Conservation (phyloP, 2,888 invertebrate species). For the Clivina fossor region DNA sequence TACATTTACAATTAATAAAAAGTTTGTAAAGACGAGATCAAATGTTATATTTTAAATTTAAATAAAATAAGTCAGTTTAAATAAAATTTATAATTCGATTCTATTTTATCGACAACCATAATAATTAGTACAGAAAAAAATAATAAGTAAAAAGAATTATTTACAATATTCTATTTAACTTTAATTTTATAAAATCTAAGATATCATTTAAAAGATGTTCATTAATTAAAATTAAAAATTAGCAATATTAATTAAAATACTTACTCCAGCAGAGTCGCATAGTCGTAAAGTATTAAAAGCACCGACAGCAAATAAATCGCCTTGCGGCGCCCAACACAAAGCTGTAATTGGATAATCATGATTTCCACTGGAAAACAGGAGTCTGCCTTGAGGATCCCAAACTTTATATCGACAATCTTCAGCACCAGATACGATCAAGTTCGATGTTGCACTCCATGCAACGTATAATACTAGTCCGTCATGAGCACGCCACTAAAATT, state of each 20-base stretch:
- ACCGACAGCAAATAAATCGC: conserved; percentile 88
- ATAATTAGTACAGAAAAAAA: no score
- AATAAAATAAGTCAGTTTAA: no score
- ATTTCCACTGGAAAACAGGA: conserved; percentile 78
- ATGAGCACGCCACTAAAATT: conserved; percentile 89
- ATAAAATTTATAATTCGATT: no score
- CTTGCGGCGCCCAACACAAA: conserved; percentile 88
- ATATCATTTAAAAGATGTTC: no score
- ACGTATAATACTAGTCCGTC: conserved; percentile 89
- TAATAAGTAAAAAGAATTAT: no score
- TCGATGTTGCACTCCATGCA: conserved; percentile 93
- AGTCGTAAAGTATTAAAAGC: conserved; percentile 90
- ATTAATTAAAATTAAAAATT: no score
- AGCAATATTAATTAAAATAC: conserved; percentile 46
- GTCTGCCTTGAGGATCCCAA: conserved; percentile 91
- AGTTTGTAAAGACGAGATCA: no score
- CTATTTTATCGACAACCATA: no score
- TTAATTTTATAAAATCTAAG: no score
- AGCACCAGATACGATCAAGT: conserved; percentile 90
- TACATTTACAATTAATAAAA: no score
- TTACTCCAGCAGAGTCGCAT: conserved; percentile 91
- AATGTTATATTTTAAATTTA: no score
- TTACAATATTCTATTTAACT: no score
- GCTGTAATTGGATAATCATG: conserved; percentile 92
- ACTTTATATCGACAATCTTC: conserved; percentile 85